A percentile compares a stretch with the other conserved stretches of the same genome.
phyloP scores from a whole-genome alignment of 2,113 vertebrate genomes.

The Glaucidium brasilianum region DNA sequence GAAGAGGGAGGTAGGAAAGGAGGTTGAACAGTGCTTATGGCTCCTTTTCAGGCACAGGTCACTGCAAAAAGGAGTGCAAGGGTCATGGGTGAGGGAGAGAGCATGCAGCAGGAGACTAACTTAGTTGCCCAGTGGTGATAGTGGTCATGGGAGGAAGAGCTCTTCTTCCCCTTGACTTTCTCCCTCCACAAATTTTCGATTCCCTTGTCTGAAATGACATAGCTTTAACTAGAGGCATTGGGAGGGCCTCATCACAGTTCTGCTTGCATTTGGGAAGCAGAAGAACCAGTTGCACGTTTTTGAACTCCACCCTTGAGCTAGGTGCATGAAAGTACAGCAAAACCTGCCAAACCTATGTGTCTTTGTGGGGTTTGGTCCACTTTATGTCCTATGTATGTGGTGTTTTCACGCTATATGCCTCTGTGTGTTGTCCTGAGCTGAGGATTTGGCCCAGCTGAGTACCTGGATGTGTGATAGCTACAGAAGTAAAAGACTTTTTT shows the following conservation, averaged over 20 bases:
- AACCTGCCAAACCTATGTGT: accelerated
- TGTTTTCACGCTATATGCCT: not conserved
- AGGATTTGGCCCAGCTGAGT: not conserved
- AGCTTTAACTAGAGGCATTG: not conserved
- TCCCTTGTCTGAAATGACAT: not conserved
- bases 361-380: not conserved
- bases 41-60: not conserved
- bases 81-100: not conserved
- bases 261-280: not conserved
- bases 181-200: not conserved
- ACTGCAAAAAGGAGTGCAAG: not conserved
- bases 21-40: not conserved
- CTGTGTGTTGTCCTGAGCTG: not conserved
- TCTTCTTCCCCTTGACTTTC: not conserved
- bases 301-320: not conserved
- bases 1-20: not conserved
- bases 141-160: not conserved
- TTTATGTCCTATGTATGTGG: not conserved
- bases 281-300: not conserved
- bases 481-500: not conserved
- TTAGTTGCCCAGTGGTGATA: not conserved
- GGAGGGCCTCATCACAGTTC: not conserved
- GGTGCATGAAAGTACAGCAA: not conserved
- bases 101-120: not conserved
- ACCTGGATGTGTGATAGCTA: not conserved